A percentile compares a stretch with the other conserved stretches of the same genome.
Conservation (phyloP, 1,140 invertebrate genomes). For the Drosophila lacertosa region DNA sequence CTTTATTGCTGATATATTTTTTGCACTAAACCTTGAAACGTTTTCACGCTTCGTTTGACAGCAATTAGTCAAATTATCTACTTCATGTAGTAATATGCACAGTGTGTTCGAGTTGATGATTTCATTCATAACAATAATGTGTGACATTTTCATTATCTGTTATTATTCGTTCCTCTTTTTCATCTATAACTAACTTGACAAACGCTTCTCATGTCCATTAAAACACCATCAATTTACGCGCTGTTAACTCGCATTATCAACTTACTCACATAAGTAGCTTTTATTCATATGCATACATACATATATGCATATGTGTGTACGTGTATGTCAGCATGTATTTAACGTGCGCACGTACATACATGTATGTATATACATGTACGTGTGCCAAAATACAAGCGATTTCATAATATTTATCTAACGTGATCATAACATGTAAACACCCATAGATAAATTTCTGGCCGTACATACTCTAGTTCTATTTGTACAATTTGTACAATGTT, state of each 20-base stretch:
- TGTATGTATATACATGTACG: slow-evolving; percentile 33
- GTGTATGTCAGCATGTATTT: neutral
- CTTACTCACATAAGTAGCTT: slow-evolving; percentile 21
- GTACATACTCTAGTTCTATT: slow-evolving; percentile 27
- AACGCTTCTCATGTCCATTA: slow-evolving; percentile 54
- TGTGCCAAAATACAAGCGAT: slow-evolving; percentile 17
- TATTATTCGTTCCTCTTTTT: slow-evolving; percentile 18
- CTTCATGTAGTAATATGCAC: neutral
- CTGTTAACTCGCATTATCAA: slow-evolving; percentile 37
- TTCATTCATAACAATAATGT: slow-evolving; percentile 48
- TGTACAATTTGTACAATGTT: slow-evolving; percentile 56
- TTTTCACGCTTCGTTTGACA: slow-evolving; percentile 69
- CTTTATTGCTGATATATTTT: slow-evolving; percentile 10
- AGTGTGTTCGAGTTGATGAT: slow-evolving; percentile 45
- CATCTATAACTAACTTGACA: slow-evolving; percentile 43
- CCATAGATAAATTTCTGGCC: slow-evolving; percentile 13
- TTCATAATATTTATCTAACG: slow-evolving; percentile 74
- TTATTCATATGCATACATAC: neutral
- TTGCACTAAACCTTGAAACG: slow-evolving; percentile 50
- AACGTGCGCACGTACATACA: neutral
- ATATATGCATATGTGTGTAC: no score
- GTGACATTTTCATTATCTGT: slow-evolving; percentile 31
- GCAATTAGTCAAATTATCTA: slow-evolving; percentile 51
- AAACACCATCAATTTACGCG: slow-evolving; percentile 46
- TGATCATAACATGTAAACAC: slow-evolving; percentile 50